Base-by-base conservation (phyloP, 2,797 vertebrate species). In the Enteromius thamalakanensis region DNA sequence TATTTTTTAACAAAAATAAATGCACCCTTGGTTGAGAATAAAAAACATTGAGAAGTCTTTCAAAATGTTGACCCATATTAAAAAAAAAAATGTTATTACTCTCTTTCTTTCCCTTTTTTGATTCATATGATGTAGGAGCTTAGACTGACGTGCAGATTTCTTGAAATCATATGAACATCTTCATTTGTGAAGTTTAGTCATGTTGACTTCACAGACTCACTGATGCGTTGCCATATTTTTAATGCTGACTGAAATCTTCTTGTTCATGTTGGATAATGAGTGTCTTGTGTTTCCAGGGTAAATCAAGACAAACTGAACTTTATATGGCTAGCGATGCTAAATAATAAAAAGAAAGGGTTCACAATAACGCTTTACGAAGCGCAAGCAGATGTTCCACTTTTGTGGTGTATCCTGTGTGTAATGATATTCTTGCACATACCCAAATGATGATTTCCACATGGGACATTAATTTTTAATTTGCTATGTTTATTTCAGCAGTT, bases 401-500 rank as follows among this genome's bases (percentile, higher is more conserved):
- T 70, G 49, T 62, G 32, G 62, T 29, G 68, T 14, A 26, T 37
- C 47, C 26, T 72, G 42, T 82, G 60, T 68, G 47, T 45, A 68
- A 55, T 45, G 34, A 68, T 67, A 75, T 75, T 74, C 69, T 51
- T 75, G 34, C 29, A 42, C 47, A 76, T 67, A 29, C 47, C 71
- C n/a, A 76, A 76, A 68, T 67, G 2, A 82, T 76, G 49, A 26
- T n/a, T 82, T 76, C 60, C 72, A 82, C 45, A 82, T 76, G 81
- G 71, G 26, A 11, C 47, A 67, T 68, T 29, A 17, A 45, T 67
- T 45, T 82, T 67, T 55, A 21, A 81, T 81, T 81, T 64, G 29
- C 80, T 34, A 9, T 81, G 58, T 82, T 82, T 75, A 82, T 76
- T 82, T 82, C 58, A 68, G 23, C 71, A 76, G 71, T 53, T 76